These are phyloP conservation scores for Caligus rogercresseyi DNA, from an alignment of 1,140 invertebrate genomes.

Conservation along the genomic window DNA sequence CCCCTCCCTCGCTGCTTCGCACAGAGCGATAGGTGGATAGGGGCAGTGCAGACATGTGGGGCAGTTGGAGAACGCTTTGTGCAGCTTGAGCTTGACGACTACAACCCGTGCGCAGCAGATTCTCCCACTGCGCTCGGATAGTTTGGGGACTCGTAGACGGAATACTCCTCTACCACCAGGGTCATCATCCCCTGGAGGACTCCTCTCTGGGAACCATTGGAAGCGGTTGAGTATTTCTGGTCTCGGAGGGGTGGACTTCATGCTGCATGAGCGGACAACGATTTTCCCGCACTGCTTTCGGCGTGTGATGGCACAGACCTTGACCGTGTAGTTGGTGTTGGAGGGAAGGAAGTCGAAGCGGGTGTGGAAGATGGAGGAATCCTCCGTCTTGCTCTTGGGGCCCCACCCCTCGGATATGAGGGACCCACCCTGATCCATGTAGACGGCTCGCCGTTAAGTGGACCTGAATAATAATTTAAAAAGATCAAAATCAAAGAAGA, in stretches of 20 bases:
- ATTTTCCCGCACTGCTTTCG: slow-evolving; percentile 45
- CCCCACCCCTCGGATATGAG: slow-evolving; percentile 36
- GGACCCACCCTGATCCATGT: slow-evolving; percentile 35
- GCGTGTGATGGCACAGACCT: slow-evolving; percentile 44
- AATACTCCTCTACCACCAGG: slow-evolving; percentile 2
- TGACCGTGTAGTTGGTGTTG: slow-evolving; percentile 53
- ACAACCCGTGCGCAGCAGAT: slow-evolving; percentile 64
- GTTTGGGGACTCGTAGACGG: slow-evolving; percentile 42
- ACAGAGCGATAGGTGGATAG: slow-evolving; percentile 52
- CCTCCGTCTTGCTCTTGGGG: slow-evolving; percentile 39
- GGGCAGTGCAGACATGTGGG: slow-evolving; percentile 42
- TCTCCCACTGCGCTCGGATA: slow-evolving; percentile 62
- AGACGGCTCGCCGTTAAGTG: slow-evolving; percentile 41
- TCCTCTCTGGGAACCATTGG: background rate
- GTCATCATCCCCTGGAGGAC: background rate
- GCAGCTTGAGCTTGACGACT: slow-evolving; percentile 48
- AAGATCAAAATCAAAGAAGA: slow-evolving; percentile 16
- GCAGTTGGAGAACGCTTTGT: slow-evolving; percentile 43
- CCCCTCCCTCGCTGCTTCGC: slow-evolving; percentile 42
- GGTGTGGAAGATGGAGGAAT: slow-evolving; percentile 30
- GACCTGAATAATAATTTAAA: slow-evolving; percentile 33
- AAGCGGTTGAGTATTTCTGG: slow-evolving; percentile 13
- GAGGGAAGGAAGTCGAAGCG: slow-evolving; percentile 46
- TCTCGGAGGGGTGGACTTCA: background rate
- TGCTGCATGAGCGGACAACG: slow-evolving; percentile 22